A percentile compares a stretch with the other conserved stretches of the same genome.
phyloP scores from a whole-genome alignment of 2,888 invertebrate genomes.

The Thereva unica region DNA sequence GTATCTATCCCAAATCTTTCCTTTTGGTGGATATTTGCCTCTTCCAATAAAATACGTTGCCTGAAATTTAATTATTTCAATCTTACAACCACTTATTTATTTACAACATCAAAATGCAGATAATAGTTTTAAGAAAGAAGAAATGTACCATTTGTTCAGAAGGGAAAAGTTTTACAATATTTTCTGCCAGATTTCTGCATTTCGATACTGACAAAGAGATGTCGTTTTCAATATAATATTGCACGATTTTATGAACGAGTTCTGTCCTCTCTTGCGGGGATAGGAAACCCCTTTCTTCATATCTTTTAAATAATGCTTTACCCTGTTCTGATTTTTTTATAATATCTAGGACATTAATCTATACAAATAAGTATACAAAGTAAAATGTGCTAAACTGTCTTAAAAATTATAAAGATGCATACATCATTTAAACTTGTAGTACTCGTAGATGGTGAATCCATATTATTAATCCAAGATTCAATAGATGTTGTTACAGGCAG shows the following conservation, averaged over 20 bases:
- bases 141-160: not conserved
- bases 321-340: not conserved
- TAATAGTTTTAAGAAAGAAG: not conserved
- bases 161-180: not conserved
- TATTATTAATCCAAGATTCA: no score
- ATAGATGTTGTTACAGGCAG: no score
- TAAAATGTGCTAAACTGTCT: no score
- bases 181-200: constrained; percentile 4
- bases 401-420: no score
- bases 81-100: no score
- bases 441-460: no score
- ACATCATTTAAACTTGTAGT: no score
- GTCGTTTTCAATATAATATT: constrained; percentile 9
- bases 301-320: not conserved
- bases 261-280: not conserved
- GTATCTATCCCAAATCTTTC: constrained; percentile 4
- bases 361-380: not conserved
- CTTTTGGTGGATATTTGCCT: constrained; percentile 1
- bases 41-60: no score
- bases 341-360: constrained; percentile 3
- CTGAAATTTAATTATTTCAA: not conserved
- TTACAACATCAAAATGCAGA: not conserved
- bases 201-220: not conserved
- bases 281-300: not conserved
- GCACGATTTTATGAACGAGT: constrained; percentile 6